Evolutionary conservation across 2,797 vertebrate genomes (phyloP), one percentile per base, ranked within the genome.

Genomic region (Pyrrhura leucotis): DNA sequence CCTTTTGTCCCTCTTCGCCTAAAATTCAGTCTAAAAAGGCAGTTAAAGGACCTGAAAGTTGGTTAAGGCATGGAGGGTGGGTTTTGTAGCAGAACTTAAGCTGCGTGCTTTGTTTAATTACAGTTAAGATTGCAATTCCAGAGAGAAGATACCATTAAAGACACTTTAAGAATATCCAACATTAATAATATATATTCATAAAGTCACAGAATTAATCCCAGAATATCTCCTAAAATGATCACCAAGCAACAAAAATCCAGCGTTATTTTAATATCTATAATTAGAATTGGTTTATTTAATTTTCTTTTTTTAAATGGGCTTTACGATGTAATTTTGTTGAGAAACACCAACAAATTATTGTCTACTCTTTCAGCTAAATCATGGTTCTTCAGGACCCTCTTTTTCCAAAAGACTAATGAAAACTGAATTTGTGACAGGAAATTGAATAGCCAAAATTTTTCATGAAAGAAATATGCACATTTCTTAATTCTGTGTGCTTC

Each of bases 1-100:
- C 91, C 94, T 94, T 97, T 97, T 97, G 94, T 97, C 89, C 68
- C 83, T 81, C 74, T 58, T 35, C 93, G 76, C 84, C 88, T 95
- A 96, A 96, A 95, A 94, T 94, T 96, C 88, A 42, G 28, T 89
- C 65, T 78, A 81, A 93, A 95, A 95, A 93, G 71, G 65, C 76
- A 48, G 81, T 56, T 76, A 91, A 95, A 94, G 71, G 84, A 89
- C 61, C 72, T 74, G 93, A 86, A 95, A 94, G 83, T 90, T 95
- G 76, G 90, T 79, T 40, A 93, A 95, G 58, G 40, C 77, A 51
- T 6, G 44, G 76, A 95, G 56, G 7, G 5, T 40, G 66, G 90
- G 94, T 93, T 61, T 28, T 51, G 62, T 23, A 73, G 40, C 68
- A 90, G 42, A 93, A 76, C 26, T 59, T 54, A 39, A 54, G 42